phyloP scores from a whole-genome alignment of 2,113 vertebrate species.

The Pseudolaguvia tuberculata region DNA sequence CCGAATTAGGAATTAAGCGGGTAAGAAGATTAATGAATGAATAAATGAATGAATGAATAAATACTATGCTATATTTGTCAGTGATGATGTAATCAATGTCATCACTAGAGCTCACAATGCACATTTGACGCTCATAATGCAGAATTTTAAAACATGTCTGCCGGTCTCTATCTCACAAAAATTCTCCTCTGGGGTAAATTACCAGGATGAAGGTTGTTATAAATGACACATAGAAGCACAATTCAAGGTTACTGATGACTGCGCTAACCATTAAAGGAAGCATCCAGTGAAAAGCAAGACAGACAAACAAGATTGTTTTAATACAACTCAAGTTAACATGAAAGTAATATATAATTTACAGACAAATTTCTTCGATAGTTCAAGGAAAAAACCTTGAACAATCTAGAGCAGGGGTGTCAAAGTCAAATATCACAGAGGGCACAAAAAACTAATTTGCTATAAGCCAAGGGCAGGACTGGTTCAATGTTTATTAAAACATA shows the following conservation, averaged over 20 bases:
- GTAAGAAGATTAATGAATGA: no score
- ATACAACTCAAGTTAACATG: constrained; percentile 6
- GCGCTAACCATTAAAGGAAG: constrained; percentile 41
- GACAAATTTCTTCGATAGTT: no score
- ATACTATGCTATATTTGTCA: constrained; percentile 14
- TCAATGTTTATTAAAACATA: no score
- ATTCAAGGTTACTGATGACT: constrained; percentile 59
- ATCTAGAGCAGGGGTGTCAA: no score
- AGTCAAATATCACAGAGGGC: no score
- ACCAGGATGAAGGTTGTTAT: constrained; percentile 42
- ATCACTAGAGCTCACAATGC: constrained; percentile 27
- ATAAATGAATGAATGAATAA: no score
- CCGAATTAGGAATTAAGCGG: no score
- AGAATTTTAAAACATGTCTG: constrained; percentile 32
- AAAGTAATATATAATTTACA: constrained; percentile 2
- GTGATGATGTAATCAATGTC: no score
- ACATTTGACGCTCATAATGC: constrained; percentile 30
- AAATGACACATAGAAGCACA: constrained; percentile 37
- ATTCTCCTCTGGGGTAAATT: constrained; percentile 46
- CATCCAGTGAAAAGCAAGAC: background rate
- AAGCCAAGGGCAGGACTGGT: no score
- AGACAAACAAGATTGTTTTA: constrained; percentile 7
- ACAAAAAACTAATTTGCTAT: no score
- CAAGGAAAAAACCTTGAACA: no score
- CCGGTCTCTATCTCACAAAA: constrained; percentile 28